A percentile compares a stretch with the other conserved stretches of the same genome.
Evolutionary conservation across 2,888 invertebrate species (phyloP).

Genomic region (Pemphredon lugubris): DNA sequence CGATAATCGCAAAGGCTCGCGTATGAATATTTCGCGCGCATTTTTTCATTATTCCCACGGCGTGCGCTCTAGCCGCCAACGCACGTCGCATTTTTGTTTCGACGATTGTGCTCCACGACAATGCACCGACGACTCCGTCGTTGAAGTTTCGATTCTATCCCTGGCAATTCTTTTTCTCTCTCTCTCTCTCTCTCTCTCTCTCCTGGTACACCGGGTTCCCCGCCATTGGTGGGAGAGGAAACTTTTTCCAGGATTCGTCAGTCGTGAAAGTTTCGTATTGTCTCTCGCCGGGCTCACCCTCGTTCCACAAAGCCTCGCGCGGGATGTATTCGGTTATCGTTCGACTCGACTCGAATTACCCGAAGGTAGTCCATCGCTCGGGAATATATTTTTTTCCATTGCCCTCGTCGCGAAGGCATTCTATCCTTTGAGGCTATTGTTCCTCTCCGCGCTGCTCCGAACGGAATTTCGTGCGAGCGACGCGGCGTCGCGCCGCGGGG

Average conservation of each 20-base stretch:
- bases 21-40: neutral
- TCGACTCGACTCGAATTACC: constrained; percentile 33
- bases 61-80: constrained; percentile 35
- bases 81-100: constrained; percentile 35
- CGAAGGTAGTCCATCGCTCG: constrained; percentile 13
- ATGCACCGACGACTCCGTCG: constrained; percentile 30
- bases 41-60: constrained; percentile 37
- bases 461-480: constrained; percentile 4
- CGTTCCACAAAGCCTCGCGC: constrained; percentile 34
- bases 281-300: constrained; percentile 48
- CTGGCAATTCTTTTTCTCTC: constrained; percentile 30
- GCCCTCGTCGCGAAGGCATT: neutral
- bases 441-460: neutral
- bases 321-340: constrained; percentile 34
- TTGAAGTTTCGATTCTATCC: constrained; percentile 57
- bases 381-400: constrained; percentile 15
- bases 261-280: constrained; percentile 67
- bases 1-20: neutral
- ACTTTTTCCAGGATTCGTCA: constrained; percentile 53
- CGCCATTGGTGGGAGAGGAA: constrained; percentile 44
- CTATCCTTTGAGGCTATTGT: constrained; percentile 24
- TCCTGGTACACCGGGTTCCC: constrained; percentile 7
- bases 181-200: neutral
- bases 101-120: constrained; percentile 42
- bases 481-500: constrained; percentile 17